Conservation (phyloP, 2,888 invertebrate genomes). For the Apotomis betuletana region DNA sequence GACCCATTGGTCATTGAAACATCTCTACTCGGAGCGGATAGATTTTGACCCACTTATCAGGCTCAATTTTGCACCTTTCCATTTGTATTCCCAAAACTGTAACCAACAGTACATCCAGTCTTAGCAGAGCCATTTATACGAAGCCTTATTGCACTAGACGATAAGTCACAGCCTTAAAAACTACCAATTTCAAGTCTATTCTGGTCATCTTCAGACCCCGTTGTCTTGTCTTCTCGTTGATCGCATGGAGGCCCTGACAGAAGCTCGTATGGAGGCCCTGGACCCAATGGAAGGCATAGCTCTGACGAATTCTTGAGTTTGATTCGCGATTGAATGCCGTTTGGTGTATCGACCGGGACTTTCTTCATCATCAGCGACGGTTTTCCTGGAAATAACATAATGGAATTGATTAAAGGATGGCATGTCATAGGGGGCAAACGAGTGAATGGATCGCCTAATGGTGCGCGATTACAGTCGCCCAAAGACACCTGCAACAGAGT, state of each 20-base stretch:
- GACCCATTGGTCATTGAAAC: too few species aligned
- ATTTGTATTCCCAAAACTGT: too few species aligned
- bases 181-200: neutral
- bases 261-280: slow-evolving; percentile 66
- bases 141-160: neutral
- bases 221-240: slow-evolving; percentile 54
- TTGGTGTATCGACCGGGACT: slow-evolving; percentile 65
- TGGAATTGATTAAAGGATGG: too few species aligned
- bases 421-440: too few species aligned
- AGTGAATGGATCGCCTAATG: too few species aligned
- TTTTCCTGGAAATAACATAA: slow-evolving; percentile 53
- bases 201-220: slow-evolving; percentile 49
- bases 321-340: slow-evolving; percentile 52
- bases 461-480: too few species aligned
- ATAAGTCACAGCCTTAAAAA: neutral
- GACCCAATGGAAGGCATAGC: slow-evolving; percentile 68
- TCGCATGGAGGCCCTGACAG: slow-evolving; percentile 67
- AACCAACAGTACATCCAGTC: too few species aligned
- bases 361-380: slow-evolving; percentile 51
- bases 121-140: neutral
- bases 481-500: too few species aligned
- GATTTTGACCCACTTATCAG: too few species aligned
- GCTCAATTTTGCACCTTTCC: too few species aligned
- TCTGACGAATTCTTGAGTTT: slow-evolving; percentile 65
- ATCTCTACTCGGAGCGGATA: too few species aligned